Conservation (phyloP, 1,140 invertebrate species). For the Araneus ventricosus region DNA sequence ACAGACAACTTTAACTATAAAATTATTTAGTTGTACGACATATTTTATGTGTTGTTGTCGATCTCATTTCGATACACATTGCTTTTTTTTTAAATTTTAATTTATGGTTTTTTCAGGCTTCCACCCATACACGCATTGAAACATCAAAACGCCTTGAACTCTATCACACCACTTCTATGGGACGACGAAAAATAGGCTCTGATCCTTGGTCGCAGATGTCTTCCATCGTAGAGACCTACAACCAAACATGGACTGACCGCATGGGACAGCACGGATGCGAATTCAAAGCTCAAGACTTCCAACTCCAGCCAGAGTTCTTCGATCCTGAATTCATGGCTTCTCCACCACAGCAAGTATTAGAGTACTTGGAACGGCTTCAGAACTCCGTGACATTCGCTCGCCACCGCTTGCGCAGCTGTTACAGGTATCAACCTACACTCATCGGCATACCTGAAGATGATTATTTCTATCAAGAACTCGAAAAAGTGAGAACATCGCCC, state of each 20-base stretch:
- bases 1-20: no score
- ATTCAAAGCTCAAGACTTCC: slow-evolving; percentile 78
- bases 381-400: slow-evolving; percentile 94
- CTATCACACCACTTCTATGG: slow-evolving; percentile 50
- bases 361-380: slow-evolving; percentile 91
- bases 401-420: slow-evolving; percentile 89
- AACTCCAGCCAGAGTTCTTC: slow-evolving; percentile 93
- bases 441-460: slow-evolving; percentile 90
- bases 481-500: not conserved
- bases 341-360: slow-evolving; percentile 90
- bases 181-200: slow-evolving; percentile 4
- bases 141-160: slow-evolving; percentile 61
- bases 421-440: slow-evolving; percentile 89
- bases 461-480: slow-evolving; percentile 63
- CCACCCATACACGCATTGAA: slow-evolving; percentile 16
- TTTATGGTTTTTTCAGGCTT: not conserved
- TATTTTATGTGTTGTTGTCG: no score
- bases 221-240: slow-evolving; percentile 66
- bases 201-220: slow-evolving; percentile 48
- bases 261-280: slow-evolving; percentile 65
- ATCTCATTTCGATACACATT: no score
- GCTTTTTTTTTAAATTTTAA: no score
- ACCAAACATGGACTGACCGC: slow-evolving; percentile 68
- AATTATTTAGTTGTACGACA: no score
- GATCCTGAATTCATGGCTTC: slow-evolving; percentile 91